phyloP scores from a whole-genome alignment of 1,140 invertebrate species.

The Pachypsylla venusta region DNA sequence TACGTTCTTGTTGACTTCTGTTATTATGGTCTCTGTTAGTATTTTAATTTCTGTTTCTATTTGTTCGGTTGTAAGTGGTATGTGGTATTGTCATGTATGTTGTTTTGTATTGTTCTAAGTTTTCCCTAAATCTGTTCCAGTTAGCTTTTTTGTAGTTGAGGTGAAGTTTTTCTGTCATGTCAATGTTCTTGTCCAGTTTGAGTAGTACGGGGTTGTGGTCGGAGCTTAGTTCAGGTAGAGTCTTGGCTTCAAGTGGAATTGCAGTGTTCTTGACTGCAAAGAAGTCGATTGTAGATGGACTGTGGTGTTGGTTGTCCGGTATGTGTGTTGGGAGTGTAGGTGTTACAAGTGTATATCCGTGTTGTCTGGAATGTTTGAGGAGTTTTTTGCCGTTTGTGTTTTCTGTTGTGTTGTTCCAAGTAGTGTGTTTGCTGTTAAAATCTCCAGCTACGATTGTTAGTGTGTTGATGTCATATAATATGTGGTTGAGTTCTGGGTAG shows the following conservation, averaged over 20 bases:
- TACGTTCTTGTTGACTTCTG: not conserved
- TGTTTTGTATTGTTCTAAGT: not conserved
- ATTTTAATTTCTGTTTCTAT: not conserved
- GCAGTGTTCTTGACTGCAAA: not conserved
- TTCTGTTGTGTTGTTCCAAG: not conserved
- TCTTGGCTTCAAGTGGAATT: too few relatives aligned
- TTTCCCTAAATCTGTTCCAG: not conserved
- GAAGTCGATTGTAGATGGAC: not conserved
- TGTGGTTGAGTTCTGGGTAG: not conserved
- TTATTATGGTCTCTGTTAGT: not conserved
- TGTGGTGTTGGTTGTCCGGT: not conserved
- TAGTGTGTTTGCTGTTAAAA: not conserved
- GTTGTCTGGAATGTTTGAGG: not conserved
- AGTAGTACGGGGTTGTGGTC: constrained; percentile 4
- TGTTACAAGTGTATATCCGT: not conserved
- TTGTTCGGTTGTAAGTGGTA: not conserved
- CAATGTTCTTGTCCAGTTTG: too few relatives aligned
- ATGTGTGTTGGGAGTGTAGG: not conserved
- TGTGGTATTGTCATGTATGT: not conserved
- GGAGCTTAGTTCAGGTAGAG: not conserved
- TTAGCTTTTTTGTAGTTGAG: not conserved
- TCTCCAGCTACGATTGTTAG: not conserved
- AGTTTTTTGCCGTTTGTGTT: not conserved
- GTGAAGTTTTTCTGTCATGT: not conserved
- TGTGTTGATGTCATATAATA: not conserved